phyloP scores from a whole-genome alignment of 2,888 invertebrate genomes.

The Mechanitis mazaeus region DNA sequence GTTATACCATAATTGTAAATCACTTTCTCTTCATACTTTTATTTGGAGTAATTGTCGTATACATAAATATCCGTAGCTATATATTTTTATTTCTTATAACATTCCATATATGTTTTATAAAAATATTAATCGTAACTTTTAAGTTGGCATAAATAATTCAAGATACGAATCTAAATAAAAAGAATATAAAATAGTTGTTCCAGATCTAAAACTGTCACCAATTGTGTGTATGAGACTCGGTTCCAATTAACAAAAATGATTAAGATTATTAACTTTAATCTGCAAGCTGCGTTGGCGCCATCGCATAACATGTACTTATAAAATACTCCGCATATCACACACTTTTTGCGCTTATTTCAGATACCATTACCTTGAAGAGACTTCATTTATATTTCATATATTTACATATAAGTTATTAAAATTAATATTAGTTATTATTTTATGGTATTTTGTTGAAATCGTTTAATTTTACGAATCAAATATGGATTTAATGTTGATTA shows the following conservation, averaged over 20 bases:
- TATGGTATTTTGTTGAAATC: no score
- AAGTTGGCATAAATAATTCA: neutral
- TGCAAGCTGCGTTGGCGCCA: slow-evolving; percentile 55
- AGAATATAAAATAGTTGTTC: slow-evolving; percentile 52
- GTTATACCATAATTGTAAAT: no score
- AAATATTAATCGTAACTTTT: no score
- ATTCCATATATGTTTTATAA: no score
- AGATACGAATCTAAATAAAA: slow-evolving; percentile 26
- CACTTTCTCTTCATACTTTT: no score
- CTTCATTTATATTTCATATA: slow-evolving; percentile 6
- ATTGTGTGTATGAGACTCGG: slow-evolving; percentile 48
- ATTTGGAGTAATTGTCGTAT: no score
- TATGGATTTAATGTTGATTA: no score
- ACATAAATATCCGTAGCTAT: neutral
- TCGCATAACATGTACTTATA: slow-evolving; percentile 30
- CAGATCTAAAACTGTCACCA: slow-evolving; percentile 57
- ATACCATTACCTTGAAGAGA: slow-evolving; percentile 14
- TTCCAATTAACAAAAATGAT: slow-evolving; percentile 64
- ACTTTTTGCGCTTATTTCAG: slow-evolving; percentile 19
- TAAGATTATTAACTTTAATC: slow-evolving; percentile 53
- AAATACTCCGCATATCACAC: slow-evolving; percentile 15
- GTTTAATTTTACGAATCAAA: no score
- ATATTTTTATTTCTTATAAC: neutral
- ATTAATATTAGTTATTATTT: no score
- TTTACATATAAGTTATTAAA: no score